Base-by-base conservation (phyloP, 1,140 invertebrate genomes). In the Drosophila equinoxialis region DNA sequence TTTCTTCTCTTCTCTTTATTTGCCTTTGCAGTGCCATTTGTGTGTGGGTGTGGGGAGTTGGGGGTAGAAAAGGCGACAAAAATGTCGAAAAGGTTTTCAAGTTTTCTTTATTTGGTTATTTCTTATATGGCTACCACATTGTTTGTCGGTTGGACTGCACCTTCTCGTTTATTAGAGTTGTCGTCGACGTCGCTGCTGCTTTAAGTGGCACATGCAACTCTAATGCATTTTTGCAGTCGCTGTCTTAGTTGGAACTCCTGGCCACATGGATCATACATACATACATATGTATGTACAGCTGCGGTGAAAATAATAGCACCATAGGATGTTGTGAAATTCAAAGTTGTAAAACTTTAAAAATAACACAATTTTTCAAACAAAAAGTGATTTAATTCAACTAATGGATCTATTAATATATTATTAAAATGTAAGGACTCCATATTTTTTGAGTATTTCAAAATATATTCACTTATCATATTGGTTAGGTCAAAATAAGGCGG, bases 51-150 rank as follows among this genome's bases (percentile, higher is more conserved):
- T 20, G 45, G 45, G 45, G 14, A 7, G 30, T 6, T 6, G 5
- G 6, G 30, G 30, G 30, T 6, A 14, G 45, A 17, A n/a, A 57
- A 64, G 75, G 67, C 74, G 71, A 70, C 75, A 58, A 81, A 68
- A 58, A 37, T 55, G 45, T 74, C 35, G 1, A 1, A 6, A 30
- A 8, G 17, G 11, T 54, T 51, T n/a, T 55, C 0, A 6, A 51
- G 0, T 30, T 30, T 30, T 30, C 30, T 30, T 30, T 6, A 30
- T 39, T 14, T 60, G 23, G 3, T 60, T 20, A 6, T 10, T 20
- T 60, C n/a, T 14, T 8, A 14, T 5, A 39, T 33, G 37, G 35
- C 6, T 39, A 14, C 1, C 33, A 59, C 10, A 59, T 10, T 59
- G 11, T 37, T 11, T 11, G 30, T 60, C 11, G 57, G 57, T 48